Percentiles rank a stretch among this genome's conserved stretches.
Evolutionary conservation across 1,140 invertebrate genomes (phyloP).

Genomic region (Venustaconcha ellipsiformis): DNA sequence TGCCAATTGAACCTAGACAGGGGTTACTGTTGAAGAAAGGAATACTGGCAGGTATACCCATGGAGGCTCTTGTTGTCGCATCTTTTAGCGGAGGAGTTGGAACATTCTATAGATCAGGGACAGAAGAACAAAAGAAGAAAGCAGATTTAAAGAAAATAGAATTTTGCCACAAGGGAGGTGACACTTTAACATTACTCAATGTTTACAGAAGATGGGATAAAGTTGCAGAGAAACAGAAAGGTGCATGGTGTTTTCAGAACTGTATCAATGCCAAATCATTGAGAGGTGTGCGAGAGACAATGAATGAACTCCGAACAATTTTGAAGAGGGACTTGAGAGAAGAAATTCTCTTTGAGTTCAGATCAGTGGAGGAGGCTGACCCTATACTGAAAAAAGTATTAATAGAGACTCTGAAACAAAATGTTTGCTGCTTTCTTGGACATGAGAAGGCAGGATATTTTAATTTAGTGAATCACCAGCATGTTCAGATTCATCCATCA

Average conservation of each 20-base stretch:
- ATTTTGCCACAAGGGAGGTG: conserved; percentile 81
- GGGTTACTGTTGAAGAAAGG: conserved; percentile 42
- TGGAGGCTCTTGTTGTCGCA: conserved; percentile 65
- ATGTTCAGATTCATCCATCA: conserved; percentile 56
- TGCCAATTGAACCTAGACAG: no score
- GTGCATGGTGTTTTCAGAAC: conserved; percentile 53
- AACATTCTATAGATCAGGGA: conserved; percentile 50
- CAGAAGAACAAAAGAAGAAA: conserved; percentile 75
- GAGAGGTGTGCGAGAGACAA: conserved; percentile 42
- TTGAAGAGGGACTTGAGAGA: conserved; percentile 46
- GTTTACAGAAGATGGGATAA: conserved; percentile 77
- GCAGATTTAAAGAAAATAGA: conserved; percentile 79
- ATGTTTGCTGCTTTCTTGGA: conserved; percentile 51
- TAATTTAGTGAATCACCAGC: conserved; percentile 31
- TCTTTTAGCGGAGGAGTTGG: conserved; percentile 37
- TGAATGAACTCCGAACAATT: conserved; percentile 43
- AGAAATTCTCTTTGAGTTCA: conserved; percentile 37
- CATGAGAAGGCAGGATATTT: conserved; percentile 53
- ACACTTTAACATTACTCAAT: conserved; percentile 92
- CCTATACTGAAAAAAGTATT: conserved; percentile 37
- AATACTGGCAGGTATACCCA: conserved; percentile 72
- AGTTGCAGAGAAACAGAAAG: conserved; percentile 46
- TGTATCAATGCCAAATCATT: conserved; percentile 58
- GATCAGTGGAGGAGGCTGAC: conserved; percentile 17
- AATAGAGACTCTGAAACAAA: conserved; percentile 35